phyloP scores from a whole-genome alignment of 2,113 vertebrate species.

The Reinhardtius hippoglossoides region DNA sequence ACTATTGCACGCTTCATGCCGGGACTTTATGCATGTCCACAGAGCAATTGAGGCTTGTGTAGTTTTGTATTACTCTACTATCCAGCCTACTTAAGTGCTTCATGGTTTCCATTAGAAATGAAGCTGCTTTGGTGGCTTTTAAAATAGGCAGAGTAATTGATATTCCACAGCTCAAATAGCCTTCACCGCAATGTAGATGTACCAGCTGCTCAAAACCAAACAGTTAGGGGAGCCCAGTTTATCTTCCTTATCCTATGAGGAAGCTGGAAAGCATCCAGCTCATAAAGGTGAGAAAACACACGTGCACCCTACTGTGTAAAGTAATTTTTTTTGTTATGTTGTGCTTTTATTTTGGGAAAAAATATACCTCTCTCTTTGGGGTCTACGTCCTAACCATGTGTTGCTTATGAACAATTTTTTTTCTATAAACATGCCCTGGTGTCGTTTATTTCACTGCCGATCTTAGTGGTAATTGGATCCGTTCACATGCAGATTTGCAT shows the following conservation, averaged over 20 bases:
- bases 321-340: too few species aligned
- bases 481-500: too few species aligned
- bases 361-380: too few species aligned
- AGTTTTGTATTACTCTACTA: background rate
- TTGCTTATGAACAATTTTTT: too few species aligned
- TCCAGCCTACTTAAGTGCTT: background rate
- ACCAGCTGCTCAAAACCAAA: background rate
- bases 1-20: background rate
- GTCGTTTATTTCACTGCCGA: too few species aligned
- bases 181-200: background rate
- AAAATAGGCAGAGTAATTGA: background rate
- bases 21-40: background rate
- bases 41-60: background rate
- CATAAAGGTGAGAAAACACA: background rate
- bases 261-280: background rate
- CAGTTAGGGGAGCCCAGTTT: background rate
- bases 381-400: too few species aligned
- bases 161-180: background rate
- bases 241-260: background rate
- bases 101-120: conserved; percentile 7
- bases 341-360: too few species aligned
- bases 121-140: background rate
- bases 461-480: too few species aligned
- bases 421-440: too few species aligned
- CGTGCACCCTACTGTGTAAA: too few species aligned